Base-by-base conservation (phyloP, 2,797 vertebrate genomes). In the Argentina silus region DNA sequence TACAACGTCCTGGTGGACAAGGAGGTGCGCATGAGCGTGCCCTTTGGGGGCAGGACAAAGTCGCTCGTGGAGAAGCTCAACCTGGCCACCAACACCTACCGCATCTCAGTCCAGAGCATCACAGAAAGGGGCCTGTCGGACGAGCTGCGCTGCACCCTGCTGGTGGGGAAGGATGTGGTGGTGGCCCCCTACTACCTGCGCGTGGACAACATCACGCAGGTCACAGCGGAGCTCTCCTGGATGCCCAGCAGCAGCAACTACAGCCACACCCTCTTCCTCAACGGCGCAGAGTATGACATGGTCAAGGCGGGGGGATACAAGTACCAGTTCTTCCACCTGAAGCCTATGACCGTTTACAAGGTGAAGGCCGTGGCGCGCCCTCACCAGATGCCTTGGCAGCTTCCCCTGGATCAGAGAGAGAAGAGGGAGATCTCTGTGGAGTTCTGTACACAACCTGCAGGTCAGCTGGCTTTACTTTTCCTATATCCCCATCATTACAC, bases 321-420 rank as follows among this genome's bases (percentile, higher is more conserved):
- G 86, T 99, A 98, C 88, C 96, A 94, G 78, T 95, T 99, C 89
- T 95, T 95, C 85, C 96, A 96, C 91, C 91, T 99, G 87, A 96
- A 97, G 88, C 93, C 97, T 78, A 95, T 95, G 85, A 93, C 92
- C 80, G 95, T 95, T 87, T 97, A 98, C 92, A 97, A 96, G 91
- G 95, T 99, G 83, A 95, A 95, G 81, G 95, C 96, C 66, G 92
- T 96, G 88, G 98, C 97, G n/a, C 93, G 94, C 83, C 96, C 97
- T n/a, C 98, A 99, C 91, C 97, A 98, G 94, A 93, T 97, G 94
- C 98, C 98, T 89, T 99, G 98, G 98, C 97, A 99, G 89, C 96
- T 99, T 80, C 95, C 96, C 0, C 83, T 97, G 83, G 98, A 98
- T 79, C 97, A 99, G 64, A 91, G 98, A 67, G 97, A 99, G 36